A percentile compares a stretch with the other conserved stretches of the same genome.
Conservation (phyloP, 2,113 vertebrate genomes). For the Prietella phreatophila region DNA sequence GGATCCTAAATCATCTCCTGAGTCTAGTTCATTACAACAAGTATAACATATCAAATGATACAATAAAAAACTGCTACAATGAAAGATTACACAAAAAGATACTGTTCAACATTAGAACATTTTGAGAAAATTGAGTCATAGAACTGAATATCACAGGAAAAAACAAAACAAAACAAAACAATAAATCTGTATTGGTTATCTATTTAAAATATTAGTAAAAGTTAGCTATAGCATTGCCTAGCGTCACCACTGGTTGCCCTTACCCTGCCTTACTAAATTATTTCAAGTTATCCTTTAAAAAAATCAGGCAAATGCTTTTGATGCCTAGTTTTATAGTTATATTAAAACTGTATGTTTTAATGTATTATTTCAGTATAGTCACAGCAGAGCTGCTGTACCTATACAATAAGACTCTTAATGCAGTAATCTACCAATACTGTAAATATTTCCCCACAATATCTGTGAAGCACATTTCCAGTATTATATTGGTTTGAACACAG, state of each 20-base stretch:
- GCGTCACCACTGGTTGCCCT: background rate
- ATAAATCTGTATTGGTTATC: background rate
- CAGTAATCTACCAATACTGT: background rate
- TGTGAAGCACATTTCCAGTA: background rate
- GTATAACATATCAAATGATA: background rate
- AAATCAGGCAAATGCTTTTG: background rate
- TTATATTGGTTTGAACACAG: background rate
- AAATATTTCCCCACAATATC: background rate
- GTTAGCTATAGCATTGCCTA: background rate
- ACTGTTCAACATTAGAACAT: background rate
- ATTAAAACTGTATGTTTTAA: background rate
- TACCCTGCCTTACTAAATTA: background rate
- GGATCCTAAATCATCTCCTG: background rate
- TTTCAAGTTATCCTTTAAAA: background rate
- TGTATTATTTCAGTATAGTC: background rate
- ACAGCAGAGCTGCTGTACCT: background rate
- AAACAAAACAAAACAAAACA: background rate
- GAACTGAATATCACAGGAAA: background rate
- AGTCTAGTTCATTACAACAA: background rate
- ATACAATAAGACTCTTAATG: background rate
- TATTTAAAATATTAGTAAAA: background rate
- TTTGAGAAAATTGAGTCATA: background rate
- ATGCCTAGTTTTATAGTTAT: background rate
- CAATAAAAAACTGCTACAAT: background rate
- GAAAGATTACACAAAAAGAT: background rate